Base-by-base conservation (phyloP, 1,140 invertebrate species). In the Zaprionus camerounensis region DNA sequence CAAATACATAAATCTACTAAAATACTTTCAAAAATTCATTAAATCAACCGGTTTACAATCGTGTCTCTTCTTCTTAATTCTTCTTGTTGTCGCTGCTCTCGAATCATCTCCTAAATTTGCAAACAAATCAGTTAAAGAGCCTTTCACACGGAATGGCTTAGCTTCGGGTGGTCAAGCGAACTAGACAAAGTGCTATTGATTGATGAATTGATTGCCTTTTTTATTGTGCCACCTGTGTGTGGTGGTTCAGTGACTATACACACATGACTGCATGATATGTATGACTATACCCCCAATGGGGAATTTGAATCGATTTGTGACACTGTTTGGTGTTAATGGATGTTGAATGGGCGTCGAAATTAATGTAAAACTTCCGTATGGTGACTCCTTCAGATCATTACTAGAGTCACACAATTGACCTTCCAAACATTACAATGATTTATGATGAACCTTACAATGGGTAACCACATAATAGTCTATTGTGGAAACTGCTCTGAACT, bases 11-110 rank as follows among this genome's bases (percentile, higher is more conserved):
- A 85, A 81, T 90, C 86, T 66, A 56, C 66, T 57, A 76, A 71
- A 74, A 72, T 76, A 90, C 85, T 88, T 88, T 90, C 81, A 82
- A 90, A 72, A 86, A 85, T 69, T 71, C 72, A 74, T 90, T 77
- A 76, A 84, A 67, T 76, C 20, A 81, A 88, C 85, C 85, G 81
- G 85, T 88, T 88, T 79, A 71, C 51, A 73, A 67, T 64, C 69
- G 56, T 59, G 44, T 68, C 55, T 59, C 28, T n/a, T 46, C 41
- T 38, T 22, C 17, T 41, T 66, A 9, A 13, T 51, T 62, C 3
- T 38, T 67, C 6, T 68, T 36, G 17, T 65, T 70, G 17, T 44
- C 55, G 46, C 17, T 64, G 28, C 68, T 46, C 64, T 57, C 56
- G 71, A 65, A 67, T 71, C 38, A 66, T 79, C 82, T 71, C 61